Conservation (phyloP, 2,113 vertebrate species). For the Notarius quadriscutis region DNA sequence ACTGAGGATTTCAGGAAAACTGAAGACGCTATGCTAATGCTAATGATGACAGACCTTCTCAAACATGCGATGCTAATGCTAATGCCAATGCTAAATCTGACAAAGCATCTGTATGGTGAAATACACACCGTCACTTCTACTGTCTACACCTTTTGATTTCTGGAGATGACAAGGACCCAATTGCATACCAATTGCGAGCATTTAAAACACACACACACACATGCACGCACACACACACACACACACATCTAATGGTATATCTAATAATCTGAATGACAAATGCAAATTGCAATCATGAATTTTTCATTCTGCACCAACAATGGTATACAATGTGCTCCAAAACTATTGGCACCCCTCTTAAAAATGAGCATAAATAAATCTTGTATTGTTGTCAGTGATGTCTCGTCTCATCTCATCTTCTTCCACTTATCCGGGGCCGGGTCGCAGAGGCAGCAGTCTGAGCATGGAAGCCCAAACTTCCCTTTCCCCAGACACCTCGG, state of each 20-base stretch:
- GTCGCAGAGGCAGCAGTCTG: no score
- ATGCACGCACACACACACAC: slow-evolving; percentile 1
- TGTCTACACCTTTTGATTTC: slow-evolving; percentile 63
- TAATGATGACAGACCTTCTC: slow-evolving; percentile 24
- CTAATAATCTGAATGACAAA: background rate
- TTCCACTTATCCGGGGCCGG: no score
- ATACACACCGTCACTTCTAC: slow-evolving; percentile 25
- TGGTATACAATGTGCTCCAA: background rate
- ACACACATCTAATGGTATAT: background rate
- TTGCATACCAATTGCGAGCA: background rate
- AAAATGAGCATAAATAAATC: background rate
- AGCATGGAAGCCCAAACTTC: no score
- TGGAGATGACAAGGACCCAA: slow-evolving; percentile 40
- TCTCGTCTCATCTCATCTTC: no score
- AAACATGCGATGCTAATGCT: slow-evolving; percentile 34
- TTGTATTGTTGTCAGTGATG: background rate
- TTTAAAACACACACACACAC: background rate
- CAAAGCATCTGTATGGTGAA: background rate
- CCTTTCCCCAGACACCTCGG: no score
- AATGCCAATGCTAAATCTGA: background rate
- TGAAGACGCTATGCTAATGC: slow-evolving; percentile 39
- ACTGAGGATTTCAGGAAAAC: slow-evolving; percentile 54
- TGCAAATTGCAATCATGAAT: background rate
- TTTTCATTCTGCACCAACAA: background rate
- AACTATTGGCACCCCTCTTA: background rate